Evolutionary conservation across 2,888 invertebrate genomes (phyloP), one percentile per base, ranked within the genome.

Genomic region (Leptinotarsa haldemani): DNA sequence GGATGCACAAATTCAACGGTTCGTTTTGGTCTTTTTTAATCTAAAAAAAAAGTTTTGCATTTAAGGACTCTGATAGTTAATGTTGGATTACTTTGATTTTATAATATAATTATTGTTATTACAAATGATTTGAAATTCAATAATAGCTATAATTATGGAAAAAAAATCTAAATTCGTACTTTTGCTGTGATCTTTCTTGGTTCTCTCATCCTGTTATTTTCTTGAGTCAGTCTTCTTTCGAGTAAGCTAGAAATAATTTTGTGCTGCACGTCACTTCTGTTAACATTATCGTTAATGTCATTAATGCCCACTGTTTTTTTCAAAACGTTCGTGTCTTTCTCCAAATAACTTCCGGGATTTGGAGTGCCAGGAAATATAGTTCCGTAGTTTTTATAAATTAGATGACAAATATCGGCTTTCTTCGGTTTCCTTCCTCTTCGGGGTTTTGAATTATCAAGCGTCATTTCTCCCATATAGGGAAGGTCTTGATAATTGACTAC

Each of bases 391-490:
- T 96, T 96, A 84, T 96, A 96, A 80, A 96, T 96, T 61, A 96
- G 88, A 84, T 96, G 96, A 79, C 96, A 96, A 79, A 97, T 97
- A 83, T 96, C 96, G 0, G 96, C 95, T 86, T 97, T 96, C 85
- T 96, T 96, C 0, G 96, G 97, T 84, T 97, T 97, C 20, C 96
- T 89, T 0, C 96, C 96, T 76, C 97, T 90, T 52, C 96, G 88
- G 0, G 96, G 96, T 81, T 95, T 94, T 16, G 94, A 94, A 86
- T 96, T 95, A 84, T 96, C 95, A 70, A 96, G 87, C 0, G 96
- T 96, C 90, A 96, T 95, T 86, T 96, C 96, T 0, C 96, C 96
- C 96, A 96, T 96, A 87, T 96, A 96, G 0, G 96, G 96, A 64
- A 96, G 88, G 83, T 96, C 95, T 63, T 94, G 93, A 84, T 94